A percentile compares a stretch with the other conserved stretches of the same genome.
phyloP scores from a whole-genome alignment of 2,888 invertebrate species.

The Ptilodon capucinus region DNA sequence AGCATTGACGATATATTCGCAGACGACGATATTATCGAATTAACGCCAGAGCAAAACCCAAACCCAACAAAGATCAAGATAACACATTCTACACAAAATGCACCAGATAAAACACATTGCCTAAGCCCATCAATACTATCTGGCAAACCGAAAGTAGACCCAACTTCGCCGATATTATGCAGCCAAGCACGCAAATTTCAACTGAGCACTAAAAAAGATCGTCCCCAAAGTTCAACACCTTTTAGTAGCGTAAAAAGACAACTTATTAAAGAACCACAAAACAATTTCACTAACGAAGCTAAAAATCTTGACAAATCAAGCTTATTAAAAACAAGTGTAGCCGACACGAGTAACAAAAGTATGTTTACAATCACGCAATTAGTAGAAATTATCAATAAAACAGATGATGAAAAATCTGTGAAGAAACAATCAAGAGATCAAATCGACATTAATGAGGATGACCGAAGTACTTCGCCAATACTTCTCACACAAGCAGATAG shows the following conservation, averaged over 20 bases:
- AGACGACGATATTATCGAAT: constrained; percentile 46
- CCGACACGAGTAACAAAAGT: constrained; percentile 56
- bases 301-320: constrained; percentile 20
- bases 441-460: constrained; percentile 21
- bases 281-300: constrained; percentile 19
- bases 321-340: constrained; percentile 21
- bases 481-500: constrained; percentile 61
- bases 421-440: constrained; percentile 9
- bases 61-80: constrained; percentile 10
- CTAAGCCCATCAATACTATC: constrained; percentile 69
- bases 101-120: constrained; percentile 26
- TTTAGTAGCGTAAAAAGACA: constrained; percentile 39
- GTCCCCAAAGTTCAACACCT: constrained; percentile 43
- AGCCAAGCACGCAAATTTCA: constrained; percentile 57
- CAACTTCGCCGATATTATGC: constrained; percentile 64
- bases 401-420: constrained; percentile 32
- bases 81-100: constrained; percentile 7
- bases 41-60: constrained; percentile 24
- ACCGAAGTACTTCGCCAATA: constrained; percentile 64
- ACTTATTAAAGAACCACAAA: constrained; percentile 34
- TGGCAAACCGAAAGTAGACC: constrained; percentile 39
- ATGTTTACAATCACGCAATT: constrained; percentile 75
- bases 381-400: constrained; percentile 70
- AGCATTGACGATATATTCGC: constrained; percentile 66
- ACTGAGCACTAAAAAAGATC: constrained; percentile 46